Conservation (phyloP, 2,113 vertebrate species). For the Trinectes maculatus region DNA sequence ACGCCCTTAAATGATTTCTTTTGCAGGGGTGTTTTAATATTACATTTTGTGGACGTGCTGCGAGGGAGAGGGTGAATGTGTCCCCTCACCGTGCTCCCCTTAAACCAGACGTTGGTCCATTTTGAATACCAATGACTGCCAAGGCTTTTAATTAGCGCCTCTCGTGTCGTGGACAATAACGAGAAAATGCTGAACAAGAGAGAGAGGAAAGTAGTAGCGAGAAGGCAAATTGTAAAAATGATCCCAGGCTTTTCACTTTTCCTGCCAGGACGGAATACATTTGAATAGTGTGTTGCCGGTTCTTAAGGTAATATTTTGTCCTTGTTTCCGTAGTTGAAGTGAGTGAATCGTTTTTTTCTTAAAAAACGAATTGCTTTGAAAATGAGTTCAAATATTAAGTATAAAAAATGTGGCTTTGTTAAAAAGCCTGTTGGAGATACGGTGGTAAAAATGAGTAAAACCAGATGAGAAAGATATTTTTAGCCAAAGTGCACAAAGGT, state of each 20-base stretch:
- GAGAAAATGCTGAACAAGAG: conserved; percentile 68
- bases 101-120: conserved; percentile 60
- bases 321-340: conserved; percentile 20
- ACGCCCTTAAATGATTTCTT: conserved; percentile 75
- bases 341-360: background rate
- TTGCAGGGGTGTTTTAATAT: conserved; percentile 77
- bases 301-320: conserved; percentile 23
- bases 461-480: background rate
- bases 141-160: conserved; percentile 77
- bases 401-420: too few relatives aligned
- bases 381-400: too few relatives aligned
- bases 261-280: conserved; percentile 48
- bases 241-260: conserved; percentile 60
- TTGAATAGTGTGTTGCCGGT: conserved; percentile 50
- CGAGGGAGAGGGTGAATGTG: conserved; percentile 49
- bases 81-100: conserved; percentile 47
- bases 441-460: background rate
- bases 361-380: background rate
- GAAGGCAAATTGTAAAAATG: conserved; percentile 69
- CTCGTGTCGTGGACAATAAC: conserved; percentile 73
- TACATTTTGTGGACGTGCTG: conserved; percentile 66
- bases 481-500: background rate
- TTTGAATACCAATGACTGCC: conserved; percentile 69
- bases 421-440: background rate
- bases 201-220: conserved; percentile 68